phyloP scores from a whole-genome alignment of 2,797 vertebrate species.

The Chanos chanos region DNA sequence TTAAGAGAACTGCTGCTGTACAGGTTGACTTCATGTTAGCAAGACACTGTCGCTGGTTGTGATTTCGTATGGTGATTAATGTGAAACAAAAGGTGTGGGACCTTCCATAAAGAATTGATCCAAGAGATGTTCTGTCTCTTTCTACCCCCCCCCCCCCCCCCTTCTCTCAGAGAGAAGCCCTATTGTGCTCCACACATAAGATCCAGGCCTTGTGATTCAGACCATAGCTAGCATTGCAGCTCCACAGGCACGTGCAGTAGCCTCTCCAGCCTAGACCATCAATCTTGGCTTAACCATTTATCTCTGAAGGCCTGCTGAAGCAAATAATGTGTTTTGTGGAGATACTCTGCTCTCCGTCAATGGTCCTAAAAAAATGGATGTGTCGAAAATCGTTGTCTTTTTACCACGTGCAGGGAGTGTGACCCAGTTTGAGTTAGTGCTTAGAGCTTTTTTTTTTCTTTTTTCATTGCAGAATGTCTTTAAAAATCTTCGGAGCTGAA shows the following conservation, averaged over 20 bases:
- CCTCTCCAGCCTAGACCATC: conserved; percentile 53
- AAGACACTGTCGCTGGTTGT: no score
- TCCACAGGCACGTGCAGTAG: conserved; percentile 44
- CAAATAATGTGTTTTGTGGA: conserved; percentile 57
- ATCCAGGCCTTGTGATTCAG: conserved; percentile 46
- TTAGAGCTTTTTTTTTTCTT: no score
- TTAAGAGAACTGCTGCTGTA: no score
- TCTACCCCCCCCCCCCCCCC: neutral
- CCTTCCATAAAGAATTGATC: conserved; percentile 17
- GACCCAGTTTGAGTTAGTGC: no score
- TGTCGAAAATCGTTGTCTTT: no score
- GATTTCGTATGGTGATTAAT: no score
- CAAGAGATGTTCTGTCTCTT: conserved; percentile 2
- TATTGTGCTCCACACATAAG: conserved; percentile 16
- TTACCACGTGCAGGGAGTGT: no score
- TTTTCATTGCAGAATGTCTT: no score
- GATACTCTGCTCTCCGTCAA: conserved; percentile 1
- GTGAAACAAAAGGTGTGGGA: conserved; percentile 1
- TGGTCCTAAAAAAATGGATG: conserved; percentile 18
- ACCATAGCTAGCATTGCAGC: conserved; percentile 42
- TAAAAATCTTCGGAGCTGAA: no score
- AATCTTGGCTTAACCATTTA: conserved; percentile 65
- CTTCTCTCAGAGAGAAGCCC: conserved; percentile 21
- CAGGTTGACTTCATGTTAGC: no score
- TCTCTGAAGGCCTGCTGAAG: conserved; percentile 61